Conservation (phyloP, 2,113 vertebrate genomes). For the Gila orcuttii region DNA sequence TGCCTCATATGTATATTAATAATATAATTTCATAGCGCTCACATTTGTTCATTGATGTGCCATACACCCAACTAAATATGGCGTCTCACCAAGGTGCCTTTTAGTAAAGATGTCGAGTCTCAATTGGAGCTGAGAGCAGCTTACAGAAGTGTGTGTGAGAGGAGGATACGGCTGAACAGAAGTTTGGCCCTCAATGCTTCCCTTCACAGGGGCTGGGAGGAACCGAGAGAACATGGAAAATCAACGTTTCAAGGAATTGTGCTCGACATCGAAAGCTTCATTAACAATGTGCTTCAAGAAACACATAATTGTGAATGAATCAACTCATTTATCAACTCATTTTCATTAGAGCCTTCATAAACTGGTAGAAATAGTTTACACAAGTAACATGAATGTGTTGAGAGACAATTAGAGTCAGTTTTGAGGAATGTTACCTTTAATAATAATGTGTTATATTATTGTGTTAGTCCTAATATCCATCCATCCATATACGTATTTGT, state of each 20-base stretch:
- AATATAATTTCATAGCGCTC: background rate
- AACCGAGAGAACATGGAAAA: slow-evolving; percentile 15
- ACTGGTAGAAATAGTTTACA: background rate
- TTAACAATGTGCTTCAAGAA: slow-evolving; percentile 10
- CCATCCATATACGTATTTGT: too few species aligned
- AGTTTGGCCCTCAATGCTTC: slow-evolving; percentile 18
- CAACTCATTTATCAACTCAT: background rate
- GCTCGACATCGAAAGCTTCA: slow-evolving; percentile 12
- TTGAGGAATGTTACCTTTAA: background rate
- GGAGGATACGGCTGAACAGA: slow-evolving; percentile 43
- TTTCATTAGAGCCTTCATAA: background rate
- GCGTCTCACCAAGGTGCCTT: slow-evolving; percentile 31
- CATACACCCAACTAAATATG: background rate
- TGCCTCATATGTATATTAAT: background rate
- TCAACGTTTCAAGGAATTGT: background rate
- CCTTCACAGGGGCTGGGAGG: background rate
- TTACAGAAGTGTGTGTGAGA: slow-evolving; percentile 33
- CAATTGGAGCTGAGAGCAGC: background rate
- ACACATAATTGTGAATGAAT: background rate
- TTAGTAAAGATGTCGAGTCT: slow-evolving; percentile 10
- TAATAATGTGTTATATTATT: background rate
- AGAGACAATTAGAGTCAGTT: too few species aligned
- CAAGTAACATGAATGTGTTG: background rate
- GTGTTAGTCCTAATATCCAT: background rate
- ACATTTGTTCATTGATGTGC: background rate